Conservation (phyloP, 2,888 invertebrate species). For the Pollenia griseotomentosa region DNA sequence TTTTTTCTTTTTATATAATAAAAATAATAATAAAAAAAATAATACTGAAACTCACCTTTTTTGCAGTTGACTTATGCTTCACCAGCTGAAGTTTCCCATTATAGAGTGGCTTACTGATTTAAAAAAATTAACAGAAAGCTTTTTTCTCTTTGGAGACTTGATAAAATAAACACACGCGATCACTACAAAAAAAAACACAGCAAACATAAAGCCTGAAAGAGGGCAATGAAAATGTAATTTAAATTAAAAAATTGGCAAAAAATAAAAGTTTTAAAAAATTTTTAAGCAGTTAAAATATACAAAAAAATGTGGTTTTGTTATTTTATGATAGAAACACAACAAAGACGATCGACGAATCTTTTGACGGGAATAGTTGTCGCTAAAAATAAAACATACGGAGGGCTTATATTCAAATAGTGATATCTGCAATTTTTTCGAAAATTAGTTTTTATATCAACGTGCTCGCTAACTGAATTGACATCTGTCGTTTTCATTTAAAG, state of each 20-base stretch:
- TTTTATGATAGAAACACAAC: too few relatives aligned
- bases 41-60: conserved; percentile 59
- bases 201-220: conserved; percentile 63
- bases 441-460: too few relatives aligned
- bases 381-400: too few relatives aligned
- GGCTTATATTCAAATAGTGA: too few relatives aligned
- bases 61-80: conserved; percentile 74
- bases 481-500: too few relatives aligned
- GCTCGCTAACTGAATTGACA: too few relatives aligned
- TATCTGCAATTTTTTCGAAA: too few relatives aligned
- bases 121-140: conserved; percentile 25
- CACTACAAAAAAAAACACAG: background rate
- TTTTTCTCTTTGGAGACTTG: conserved; percentile 58
- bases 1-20: background rate
- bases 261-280: background rate
- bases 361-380: too few relatives aligned
- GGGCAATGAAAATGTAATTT: conserved; percentile 35
- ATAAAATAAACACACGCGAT: background rate
- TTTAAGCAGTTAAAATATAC: background rate
- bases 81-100: conserved; percentile 82
- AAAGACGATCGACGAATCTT: too few relatives aligned
- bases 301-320: background rate
- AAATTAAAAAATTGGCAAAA: background rate
- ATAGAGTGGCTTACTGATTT: conserved; percentile 80
- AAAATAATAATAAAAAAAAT: background rate